Evolutionary conservation across 1,140 invertebrate genomes (phyloP), one percentile per base, ranked within the genome.

Genomic region (Trichonephila clavipes): DNA sequence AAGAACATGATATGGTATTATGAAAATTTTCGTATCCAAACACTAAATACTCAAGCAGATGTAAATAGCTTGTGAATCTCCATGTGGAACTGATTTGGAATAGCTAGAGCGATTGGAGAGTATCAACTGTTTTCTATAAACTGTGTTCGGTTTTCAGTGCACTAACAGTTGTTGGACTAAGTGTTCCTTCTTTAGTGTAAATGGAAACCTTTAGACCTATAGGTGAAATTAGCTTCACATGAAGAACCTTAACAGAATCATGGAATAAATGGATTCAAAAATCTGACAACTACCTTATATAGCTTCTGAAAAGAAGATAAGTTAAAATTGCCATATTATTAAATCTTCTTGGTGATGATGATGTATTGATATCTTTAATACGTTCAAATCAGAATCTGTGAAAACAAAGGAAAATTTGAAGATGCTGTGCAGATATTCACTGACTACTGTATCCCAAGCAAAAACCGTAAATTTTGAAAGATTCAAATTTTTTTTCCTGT

Each of bases 401-500:
- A 21, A 92, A 59, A 34, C 8, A 89, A 28, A 1, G 51, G n/a
- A 64, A 92, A 83, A 21, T 92, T 28, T 24, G 24, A 83, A 14
- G 24, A 28, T 19, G 72, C 58, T 5, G n/a, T 83, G 24, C 7
- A 2, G 16, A 64, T 21, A 59, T 90, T 77, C 34, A 8, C 86
- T 18, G n/a, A 81, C 18, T 90, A 90, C 21, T 90, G 64, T 34
- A 34, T 40, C 16, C 81, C 66, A 58, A 34, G 64, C 28, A 24
- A 24, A 77, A 40, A 77, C 24, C 40, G 34, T 81, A 8, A 34
- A 51, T 1, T 90, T 61, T 59, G 44, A 64, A 81, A 51, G 58
- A 18, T 89, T 72, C 44, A 81, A 90, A 5, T 90, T 90, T 34
- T 90, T 90, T 81, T 90, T 66, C 18, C 28, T 28, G 66, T 44